Evolutionary conservation across 2,888 invertebrate genomes (phyloP).

Genomic region (Ernsta delagoae): DNA sequence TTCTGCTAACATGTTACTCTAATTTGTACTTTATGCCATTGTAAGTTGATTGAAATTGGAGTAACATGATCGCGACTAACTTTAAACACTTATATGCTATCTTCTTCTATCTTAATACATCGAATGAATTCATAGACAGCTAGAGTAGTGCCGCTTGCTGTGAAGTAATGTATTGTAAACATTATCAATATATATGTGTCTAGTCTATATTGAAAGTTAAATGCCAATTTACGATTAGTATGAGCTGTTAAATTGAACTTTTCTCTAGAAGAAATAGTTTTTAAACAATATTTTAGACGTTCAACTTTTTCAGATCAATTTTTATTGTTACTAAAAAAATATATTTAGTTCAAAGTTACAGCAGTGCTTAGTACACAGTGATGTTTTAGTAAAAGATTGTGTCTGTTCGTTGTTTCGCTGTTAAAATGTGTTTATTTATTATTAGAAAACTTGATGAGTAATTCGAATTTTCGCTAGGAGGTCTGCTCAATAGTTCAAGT

Average conservation of each 20-base stretch:
- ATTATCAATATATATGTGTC: background rate
- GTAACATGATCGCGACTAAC: conserved; percentile 52
- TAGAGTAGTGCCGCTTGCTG: conserved; percentile 7
- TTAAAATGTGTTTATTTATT: too few species aligned
- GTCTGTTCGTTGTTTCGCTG: conserved; percentile 3
- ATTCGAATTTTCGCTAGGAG: conserved; percentile 3
- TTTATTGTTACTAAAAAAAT: background rate
- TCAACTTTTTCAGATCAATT: background rate
- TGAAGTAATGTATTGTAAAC: background rate
- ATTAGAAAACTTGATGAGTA: background rate
- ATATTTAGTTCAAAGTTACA: background rate
- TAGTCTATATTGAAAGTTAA: conserved; percentile 5
- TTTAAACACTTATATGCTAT: background rate
- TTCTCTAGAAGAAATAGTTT: background rate
- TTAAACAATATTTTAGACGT: background rate
- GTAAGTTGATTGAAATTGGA: conserved; percentile 22
- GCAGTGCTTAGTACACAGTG: background rate
- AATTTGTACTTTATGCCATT: background rate
- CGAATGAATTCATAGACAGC: conserved; percentile 9
- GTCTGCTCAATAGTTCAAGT: conserved; percentile 11
- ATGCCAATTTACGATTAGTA: conserved; percentile 4
- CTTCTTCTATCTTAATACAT: background rate
- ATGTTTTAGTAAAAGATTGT: background rate
- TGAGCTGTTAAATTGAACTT: background rate
- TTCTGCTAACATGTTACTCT: background rate